phyloP scores from a whole-genome alignment of 1,140 invertebrate genomes.

The Dinothrombium tinctorium region DNA sequence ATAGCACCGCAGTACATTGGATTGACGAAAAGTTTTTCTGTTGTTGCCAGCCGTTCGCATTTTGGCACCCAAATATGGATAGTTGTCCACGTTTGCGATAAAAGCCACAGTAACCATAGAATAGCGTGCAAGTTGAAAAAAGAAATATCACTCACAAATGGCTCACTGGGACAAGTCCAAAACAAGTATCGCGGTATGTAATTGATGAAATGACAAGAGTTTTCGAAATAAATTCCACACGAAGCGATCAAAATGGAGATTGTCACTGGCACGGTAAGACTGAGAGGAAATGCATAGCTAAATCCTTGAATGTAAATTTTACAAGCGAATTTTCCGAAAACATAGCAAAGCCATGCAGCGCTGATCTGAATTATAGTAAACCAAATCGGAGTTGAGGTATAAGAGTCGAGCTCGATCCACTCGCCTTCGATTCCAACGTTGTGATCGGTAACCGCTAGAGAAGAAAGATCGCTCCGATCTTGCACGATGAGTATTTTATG shows the following conservation, averaged over 20 bases:
- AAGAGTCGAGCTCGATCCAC: conserved; percentile 11
- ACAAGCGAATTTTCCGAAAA: conserved; percentile 81
- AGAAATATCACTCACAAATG: conserved; percentile 26
- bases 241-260: conserved; percentile 66
- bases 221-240: conserved; percentile 56
- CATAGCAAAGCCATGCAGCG: conserved; percentile 61
- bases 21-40: conserved; percentile 79
- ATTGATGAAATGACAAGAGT: conserved; percentile 63
- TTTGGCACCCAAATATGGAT: conserved; percentile 92
- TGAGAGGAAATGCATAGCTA: conserved; percentile 83
- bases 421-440: conserved; percentile 13
- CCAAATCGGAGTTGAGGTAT: conserved; percentile 31
- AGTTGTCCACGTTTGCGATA: conserved; percentile 70
- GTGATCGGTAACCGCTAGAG: not conserved
- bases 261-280: conserved; percentile 63
- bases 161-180: conserved; percentile 52
- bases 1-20: conserved; percentile 81
- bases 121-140: conserved; percentile 16
- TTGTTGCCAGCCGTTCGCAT: conserved; percentile 79
- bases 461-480: conserved; percentile 3
- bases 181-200: conserved; percentile 64
- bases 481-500: conserved; percentile 12
- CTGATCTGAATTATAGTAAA: conserved; percentile 55
- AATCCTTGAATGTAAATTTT: conserved; percentile 86
- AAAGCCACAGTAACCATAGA: conserved; percentile 24